phyloP scores from a whole-genome alignment of 2,797 vertebrate genomes.

The Scyliorhinus canicula region DNA sequence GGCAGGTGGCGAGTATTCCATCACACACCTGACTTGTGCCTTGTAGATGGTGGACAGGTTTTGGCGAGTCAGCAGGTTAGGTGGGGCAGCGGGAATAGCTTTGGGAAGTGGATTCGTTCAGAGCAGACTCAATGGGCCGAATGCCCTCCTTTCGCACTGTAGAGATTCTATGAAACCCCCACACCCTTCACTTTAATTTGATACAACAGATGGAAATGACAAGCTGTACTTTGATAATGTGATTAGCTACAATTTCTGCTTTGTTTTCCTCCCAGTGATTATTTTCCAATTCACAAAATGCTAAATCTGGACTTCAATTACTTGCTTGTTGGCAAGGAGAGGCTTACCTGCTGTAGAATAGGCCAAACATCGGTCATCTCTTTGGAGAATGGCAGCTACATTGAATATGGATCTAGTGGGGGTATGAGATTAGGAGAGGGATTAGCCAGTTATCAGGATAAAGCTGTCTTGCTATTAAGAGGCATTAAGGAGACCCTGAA shows the following conservation, averaged over 20 bases:
- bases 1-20: no score
- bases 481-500: not conserved
- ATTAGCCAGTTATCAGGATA: not conserved
- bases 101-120: no score
- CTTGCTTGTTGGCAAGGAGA: not conserved
- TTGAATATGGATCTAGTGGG: not conserved
- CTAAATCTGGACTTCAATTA: not conserved
- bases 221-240: not conserved
- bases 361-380: not conserved
- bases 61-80: no score
- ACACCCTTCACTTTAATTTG: not conserved
- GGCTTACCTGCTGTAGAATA: not conserved
- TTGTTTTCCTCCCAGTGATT: not conserved
- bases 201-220: not conserved
- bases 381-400: not conserved
- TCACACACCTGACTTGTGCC: no score
- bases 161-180: no score
- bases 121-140: no score
- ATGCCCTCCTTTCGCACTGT: no score
- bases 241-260: not conserved
- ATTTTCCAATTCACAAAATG: not conserved
- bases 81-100: no score
- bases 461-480: slow-evolving; percentile 14
- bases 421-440: not conserved
- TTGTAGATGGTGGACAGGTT: no score